Conservation (phyloP, 2,113 vertebrate genomes). For the Neolamprologus ventralis region DNA sequence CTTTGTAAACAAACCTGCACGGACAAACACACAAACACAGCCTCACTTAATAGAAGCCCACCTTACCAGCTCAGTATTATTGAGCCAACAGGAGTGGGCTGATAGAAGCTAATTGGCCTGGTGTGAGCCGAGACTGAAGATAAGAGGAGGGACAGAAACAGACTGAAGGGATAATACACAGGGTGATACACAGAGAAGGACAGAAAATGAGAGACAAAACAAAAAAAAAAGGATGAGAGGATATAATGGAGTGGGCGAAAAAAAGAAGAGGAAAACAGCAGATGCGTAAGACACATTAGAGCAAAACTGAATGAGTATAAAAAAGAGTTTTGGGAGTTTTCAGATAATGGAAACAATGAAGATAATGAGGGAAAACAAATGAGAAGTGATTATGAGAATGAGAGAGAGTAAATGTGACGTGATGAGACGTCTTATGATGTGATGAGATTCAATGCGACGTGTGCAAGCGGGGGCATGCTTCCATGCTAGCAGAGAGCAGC, state of each 20-base stretch:
- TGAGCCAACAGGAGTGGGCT: conserved; percentile 21
- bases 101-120: conserved; percentile 33
- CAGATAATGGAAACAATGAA: neutral
- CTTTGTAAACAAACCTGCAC: conserved; percentile 43
- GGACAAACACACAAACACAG: neutral
- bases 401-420: neutral
- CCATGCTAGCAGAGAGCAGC: conserved; percentile 24
- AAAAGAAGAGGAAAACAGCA: neutral
- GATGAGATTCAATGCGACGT: conserved; percentile 42
- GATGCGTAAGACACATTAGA: neutral
- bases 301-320: neutral
- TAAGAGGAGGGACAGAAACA: neutral
- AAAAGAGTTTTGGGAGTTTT: neutral
- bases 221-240: neutral
- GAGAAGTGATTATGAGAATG: neutral
- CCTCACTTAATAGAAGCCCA: neutral
- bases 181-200: neutral
- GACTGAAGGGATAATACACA: neutral
- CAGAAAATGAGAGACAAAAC: conserved; percentile 28
- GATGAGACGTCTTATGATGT: conserved; percentile 42
- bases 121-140: conserved; percentile 8
- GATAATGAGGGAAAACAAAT: neutral
- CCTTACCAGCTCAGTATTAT: conserved; percentile 31
- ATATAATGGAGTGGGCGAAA: neutral
- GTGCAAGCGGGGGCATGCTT: conserved; percentile 47